Evolutionary conservation across 2,888 invertebrate species (phyloP).

Genomic region (Drosophila kambysellisi): DNA sequence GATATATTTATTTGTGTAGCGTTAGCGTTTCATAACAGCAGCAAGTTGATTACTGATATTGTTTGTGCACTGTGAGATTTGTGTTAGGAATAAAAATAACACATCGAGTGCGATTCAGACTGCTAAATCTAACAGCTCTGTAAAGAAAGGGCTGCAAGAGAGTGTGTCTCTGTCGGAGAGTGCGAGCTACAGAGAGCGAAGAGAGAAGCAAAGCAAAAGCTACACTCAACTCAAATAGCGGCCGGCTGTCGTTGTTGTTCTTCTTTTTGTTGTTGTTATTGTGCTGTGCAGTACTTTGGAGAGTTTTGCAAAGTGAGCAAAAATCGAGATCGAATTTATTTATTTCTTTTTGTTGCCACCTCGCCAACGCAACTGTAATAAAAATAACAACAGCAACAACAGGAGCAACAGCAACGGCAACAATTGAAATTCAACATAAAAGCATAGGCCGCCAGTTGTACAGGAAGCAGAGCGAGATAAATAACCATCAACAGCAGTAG

Average conservation of each 20-base stretch:
- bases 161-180: conserved; percentile 17
- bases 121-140: conserved; percentile 22
- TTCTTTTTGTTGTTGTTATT: conserved; percentile 24
- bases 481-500: conserved; percentile 25
- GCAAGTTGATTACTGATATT: conserved; percentile 37
- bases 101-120: conserved; percentile 13
- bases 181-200: conserved; percentile 25
- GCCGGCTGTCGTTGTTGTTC: conserved; percentile 63
- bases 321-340: conserved; percentile 17
- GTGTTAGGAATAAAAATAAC: conserved; percentile 26
- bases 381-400: conserved; percentile 38
- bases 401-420: conserved; percentile 22
- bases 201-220: conserved; percentile 21
- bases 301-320: conserved; percentile 25
- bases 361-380: conserved; percentile 44
- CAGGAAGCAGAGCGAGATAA: conserved; percentile 22
- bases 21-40: conserved; percentile 61
- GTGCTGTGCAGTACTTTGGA: conserved; percentile 9
- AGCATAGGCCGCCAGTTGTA: conserved; percentile 56
- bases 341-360: conserved; percentile 32
- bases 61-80: conserved; percentile 41
- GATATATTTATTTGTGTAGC: background rate
- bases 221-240: conserved; percentile 52
- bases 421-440: conserved; percentile 20
- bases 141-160: conserved; percentile 20